These are phyloP conservation scores for Rhipidura dahli DNA, from an alignment of 2,113 vertebrate genomes.

Conservation along the genomic window DNA sequence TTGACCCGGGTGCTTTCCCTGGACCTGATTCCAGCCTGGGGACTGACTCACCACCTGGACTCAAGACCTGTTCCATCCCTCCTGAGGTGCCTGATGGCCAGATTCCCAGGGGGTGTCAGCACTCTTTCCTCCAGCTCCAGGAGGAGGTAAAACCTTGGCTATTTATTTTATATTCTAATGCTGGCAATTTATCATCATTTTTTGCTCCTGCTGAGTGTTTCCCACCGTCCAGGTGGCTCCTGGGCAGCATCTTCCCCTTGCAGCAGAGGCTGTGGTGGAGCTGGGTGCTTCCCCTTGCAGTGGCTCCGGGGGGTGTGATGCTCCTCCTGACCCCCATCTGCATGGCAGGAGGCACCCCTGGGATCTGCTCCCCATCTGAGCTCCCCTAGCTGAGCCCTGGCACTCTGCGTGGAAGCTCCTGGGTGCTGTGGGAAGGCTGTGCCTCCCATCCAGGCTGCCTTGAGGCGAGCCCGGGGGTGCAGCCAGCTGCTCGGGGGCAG, in stretches of 20 bases:
- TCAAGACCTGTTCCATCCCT: accelerated
- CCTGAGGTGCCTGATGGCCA: accelerated
- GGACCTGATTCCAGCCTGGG: accelerated
- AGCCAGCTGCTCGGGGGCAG: background rate
- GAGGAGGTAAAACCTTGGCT: background rate
- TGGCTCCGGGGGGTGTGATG: background rate
- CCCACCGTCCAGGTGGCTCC: accelerated
- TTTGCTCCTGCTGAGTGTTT: background rate
- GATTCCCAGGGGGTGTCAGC: background rate
- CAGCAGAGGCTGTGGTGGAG: background rate
- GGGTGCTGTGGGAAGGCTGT: background rate
- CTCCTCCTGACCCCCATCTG: background rate
- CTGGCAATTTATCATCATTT: background rate
- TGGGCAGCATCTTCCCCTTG: background rate
- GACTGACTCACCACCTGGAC: accelerated
- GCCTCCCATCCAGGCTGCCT: background rate
- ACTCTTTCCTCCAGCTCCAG: background rate
- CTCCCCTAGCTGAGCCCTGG: background rate
- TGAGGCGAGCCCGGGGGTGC: too few species aligned
- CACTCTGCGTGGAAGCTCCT: accelerated
- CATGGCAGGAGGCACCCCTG: background rate
- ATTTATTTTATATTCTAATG: accelerated
- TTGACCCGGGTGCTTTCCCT: accelerated
- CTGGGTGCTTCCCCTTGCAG: background rate
- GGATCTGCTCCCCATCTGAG: accelerated